These are phyloP conservation scores for Telenomus remus DNA, from an alignment of 1,140 invertebrate genomes.

Conservation along the genomic window DNA sequence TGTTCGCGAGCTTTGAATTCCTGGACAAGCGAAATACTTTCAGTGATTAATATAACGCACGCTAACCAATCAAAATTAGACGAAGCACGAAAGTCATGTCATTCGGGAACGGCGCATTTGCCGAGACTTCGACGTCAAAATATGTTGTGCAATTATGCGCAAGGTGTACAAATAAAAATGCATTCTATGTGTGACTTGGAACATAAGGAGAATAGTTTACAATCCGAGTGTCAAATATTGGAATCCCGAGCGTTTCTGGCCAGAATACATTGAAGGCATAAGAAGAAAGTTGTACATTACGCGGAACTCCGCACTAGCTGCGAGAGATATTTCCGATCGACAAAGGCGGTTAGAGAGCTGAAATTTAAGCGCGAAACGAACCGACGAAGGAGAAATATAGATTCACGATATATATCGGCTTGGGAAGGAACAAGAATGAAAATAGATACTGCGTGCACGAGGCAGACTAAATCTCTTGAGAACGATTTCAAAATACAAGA, in stretches of 20 bases:
- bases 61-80: no score
- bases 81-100: not conserved
- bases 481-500: slow-evolving; percentile 39
- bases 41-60: no score
- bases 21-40: no score
- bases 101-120: not conserved
- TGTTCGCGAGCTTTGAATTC: no score
- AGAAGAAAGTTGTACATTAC: slow-evolving; percentile 22
- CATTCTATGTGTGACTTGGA: slow-evolving; percentile 19
- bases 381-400: slow-evolving; percentile 30
- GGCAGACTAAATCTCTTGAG: slow-evolving; percentile 38
- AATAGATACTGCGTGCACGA: slow-evolving; percentile 32
- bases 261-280: slow-evolving; percentile 7
- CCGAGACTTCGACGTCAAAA: not conserved
- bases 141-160: slow-evolving; percentile 25
- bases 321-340: slow-evolving; percentile 48
- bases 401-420: not conserved
- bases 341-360: slow-evolving; percentile 36
- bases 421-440: slow-evolving; percentile 36
- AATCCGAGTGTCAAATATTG: slow-evolving; percentile 40
- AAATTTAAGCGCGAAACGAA: slow-evolving; percentile 46
- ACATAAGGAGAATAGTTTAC: slow-evolving; percentile 34
- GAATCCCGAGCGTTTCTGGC: slow-evolving; percentile 39
- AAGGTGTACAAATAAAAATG: slow-evolving; percentile 30
- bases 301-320: slow-evolving; percentile 15